phyloP scores from a whole-genome alignment of 2,113 vertebrate genomes.

The Hippocampus mohnikei region DNA sequence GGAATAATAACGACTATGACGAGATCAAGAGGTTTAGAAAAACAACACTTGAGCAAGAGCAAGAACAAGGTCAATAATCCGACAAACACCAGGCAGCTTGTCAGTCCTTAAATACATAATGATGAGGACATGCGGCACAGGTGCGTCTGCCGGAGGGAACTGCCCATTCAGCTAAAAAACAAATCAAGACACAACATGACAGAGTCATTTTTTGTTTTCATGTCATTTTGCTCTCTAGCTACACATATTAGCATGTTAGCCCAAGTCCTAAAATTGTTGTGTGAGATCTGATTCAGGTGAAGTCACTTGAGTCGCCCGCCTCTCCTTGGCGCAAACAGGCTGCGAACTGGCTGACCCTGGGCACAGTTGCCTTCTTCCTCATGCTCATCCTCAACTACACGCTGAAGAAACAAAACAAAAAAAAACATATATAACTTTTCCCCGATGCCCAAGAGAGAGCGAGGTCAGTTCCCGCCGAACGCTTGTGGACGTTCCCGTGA shows the following conservation, averaged over 20 bases:
- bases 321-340: constrained; percentile 22
- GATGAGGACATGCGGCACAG: too few relatives aligned
- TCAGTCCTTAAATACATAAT: too few relatives aligned
- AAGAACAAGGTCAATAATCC: too few relatives aligned
- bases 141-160: too few relatives aligned
- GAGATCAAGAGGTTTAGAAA: too few relatives aligned
- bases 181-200: too few relatives aligned
- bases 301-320: background rate
- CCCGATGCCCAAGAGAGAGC: constrained; percentile 34
- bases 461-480: constrained; percentile 25
- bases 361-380: constrained; percentile 6
- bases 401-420: constrained; percentile 42
- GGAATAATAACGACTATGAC: too few relatives aligned
- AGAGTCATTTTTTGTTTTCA: too few relatives aligned
- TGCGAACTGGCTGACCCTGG: constrained; percentile 41
- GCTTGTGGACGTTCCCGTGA: constrained; percentile 40
- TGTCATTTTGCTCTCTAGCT: too few relatives aligned
- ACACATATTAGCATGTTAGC: background rate
- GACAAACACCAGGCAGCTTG: too few relatives aligned
- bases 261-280: background rate
- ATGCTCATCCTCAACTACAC: constrained; percentile 24
- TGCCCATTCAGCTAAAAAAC: too few relatives aligned
- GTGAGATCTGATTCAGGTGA: background rate
- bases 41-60: too few relatives aligned
- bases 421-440: constrained; percentile 23